Evolutionary conservation across 2,888 invertebrate genomes (phyloP), one percentile per base, ranked within the genome.

Genomic region (Drosophila subsilvestris): DNA sequence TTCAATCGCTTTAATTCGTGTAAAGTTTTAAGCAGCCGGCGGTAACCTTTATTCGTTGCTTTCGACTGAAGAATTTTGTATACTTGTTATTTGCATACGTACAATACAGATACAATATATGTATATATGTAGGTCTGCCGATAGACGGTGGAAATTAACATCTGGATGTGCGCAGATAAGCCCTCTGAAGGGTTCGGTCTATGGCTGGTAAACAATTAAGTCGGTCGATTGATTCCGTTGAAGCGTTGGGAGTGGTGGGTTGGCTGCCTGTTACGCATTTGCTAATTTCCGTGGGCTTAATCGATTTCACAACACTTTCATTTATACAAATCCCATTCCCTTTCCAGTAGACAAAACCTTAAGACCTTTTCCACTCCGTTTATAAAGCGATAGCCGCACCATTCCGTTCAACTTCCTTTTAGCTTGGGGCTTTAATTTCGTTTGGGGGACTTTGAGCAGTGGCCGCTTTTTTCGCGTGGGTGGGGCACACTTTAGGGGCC

Each of bases 121-220:
- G 37, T 20, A 20, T n/a, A n/a, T n/a, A n/a, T n/a, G n/a, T n/a
- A n/a, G n/a, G n/a, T 12, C 48, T 37, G 27, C 10, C 48, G 27
- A 37, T 62, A 17, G 62, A 27, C 20, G 1, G 48, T 27, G 20
- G 20, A 62, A 62, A 62, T 62, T 62, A 62, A 48, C 62, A 62
- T 62, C 62, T 62, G 62, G 37, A 37, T 20, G 37, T 14, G 62
- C n/a, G 5, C 48, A 17, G 62, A 62, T 62, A 62, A 62, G 20
- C 10, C 62, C 48, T n/a, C 20, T 27, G 62, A 62, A 27, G 25
- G 44, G 42, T 44, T 44, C 50, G 25, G 42, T 18, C 63, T 29
- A 9, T 14, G 49, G 50, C 55, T 49, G 48, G 48, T 73, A 75
- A 78, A 78, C 78, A 83, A 83, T 75, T 73, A 75, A 78, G 63